Conservation (phyloP, 2,797 vertebrate species). For the Acanthurus lineatus region DNA sequence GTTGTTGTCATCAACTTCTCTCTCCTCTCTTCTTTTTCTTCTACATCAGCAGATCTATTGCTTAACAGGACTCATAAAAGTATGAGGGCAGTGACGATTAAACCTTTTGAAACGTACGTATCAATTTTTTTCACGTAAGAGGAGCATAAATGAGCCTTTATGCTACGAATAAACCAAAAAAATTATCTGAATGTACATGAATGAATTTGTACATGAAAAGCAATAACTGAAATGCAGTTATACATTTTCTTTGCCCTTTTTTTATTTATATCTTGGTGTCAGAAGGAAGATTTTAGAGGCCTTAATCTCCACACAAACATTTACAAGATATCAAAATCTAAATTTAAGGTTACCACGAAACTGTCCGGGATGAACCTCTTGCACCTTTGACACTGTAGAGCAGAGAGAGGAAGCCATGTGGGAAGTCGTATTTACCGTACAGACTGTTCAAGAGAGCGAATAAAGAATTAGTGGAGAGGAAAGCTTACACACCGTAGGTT, state of each 20-base stretch:
- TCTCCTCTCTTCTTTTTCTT: too few species aligned
- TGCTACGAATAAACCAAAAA: too few species aligned
- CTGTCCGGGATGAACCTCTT: not conserved
- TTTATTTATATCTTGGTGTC: not conserved
- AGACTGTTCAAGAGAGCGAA: slow-evolving; percentile 1
- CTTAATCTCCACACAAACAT: not conserved
- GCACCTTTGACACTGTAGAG: not conserved
- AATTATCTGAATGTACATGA: too few species aligned
- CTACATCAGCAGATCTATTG: too few species aligned
- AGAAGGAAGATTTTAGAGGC: not conserved
- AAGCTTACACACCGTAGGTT: slow-evolving; percentile 16
- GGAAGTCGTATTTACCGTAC: not conserved
- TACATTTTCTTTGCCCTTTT: not conserved
- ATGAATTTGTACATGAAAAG: not conserved
- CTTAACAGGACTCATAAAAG: too few species aligned
- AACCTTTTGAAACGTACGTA: too few species aligned
- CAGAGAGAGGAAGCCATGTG: too few species aligned
- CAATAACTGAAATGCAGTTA: not conserved
- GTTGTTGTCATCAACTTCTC: too few species aligned
- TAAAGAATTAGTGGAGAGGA: slow-evolving; percentile 8
- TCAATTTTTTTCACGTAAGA: too few species aligned
- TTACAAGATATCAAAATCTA: not conserved
- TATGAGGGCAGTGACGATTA: too few species aligned
- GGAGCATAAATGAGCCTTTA: too few species aligned
- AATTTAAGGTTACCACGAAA: not conserved